These are phyloP conservation scores for Syrrhaptes paradoxus DNA, from an alignment of 2,113 vertebrate species.

Conservation along the genomic window DNA sequence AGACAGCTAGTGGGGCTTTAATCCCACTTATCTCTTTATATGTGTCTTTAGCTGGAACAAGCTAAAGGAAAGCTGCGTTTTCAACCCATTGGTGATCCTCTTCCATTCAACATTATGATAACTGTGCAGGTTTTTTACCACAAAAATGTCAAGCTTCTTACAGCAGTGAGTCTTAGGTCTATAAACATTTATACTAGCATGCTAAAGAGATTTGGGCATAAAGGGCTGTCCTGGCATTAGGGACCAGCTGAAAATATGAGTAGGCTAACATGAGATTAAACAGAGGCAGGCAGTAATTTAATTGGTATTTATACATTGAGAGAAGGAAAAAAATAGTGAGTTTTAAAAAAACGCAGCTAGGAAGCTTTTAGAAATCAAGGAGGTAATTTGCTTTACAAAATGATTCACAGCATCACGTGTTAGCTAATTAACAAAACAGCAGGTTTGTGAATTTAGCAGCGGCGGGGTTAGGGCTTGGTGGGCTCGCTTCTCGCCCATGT, in stretches of 20 bases:
- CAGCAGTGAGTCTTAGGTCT: not conserved
- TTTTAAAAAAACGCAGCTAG: slow-evolving; percentile 25
- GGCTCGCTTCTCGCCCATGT: not conserved
- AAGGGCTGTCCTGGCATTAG: not conserved
- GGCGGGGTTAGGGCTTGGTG: not conserved
- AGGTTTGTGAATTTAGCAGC: slow-evolving; percentile 63
- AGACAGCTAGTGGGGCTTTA: not conserved
- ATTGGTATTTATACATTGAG: not conserved
- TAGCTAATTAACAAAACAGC: slow-evolving; percentile 75
- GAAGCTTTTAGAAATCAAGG: slow-evolving; percentile 26
- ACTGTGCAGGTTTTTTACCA: not conserved
- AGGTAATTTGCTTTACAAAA: slow-evolving; percentile 68
- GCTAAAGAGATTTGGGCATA: slow-evolving; percentile 13
- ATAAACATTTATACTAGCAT: slow-evolving; percentile 22
- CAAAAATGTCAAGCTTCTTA: slow-evolving; percentile 23
- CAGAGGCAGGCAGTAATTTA: slow-evolving; percentile 23
- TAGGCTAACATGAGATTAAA: slow-evolving; percentile 36
- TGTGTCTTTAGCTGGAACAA: not conserved
- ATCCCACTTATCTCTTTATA: not conserved
- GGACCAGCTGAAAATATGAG: not conserved
- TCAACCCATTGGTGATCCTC: not conserved
- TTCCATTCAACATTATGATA: not conserved
- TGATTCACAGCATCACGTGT: slow-evolving; percentile 46
- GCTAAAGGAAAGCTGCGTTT: slow-evolving; percentile 1
- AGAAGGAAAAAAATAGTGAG: slow-evolving; percentile 9